A percentile compares a stretch with the other conserved stretches of the same genome.
phyloP scores from a whole-genome alignment of 2,113 vertebrate species.

The Sphaerodactylus townsendi region DNA sequence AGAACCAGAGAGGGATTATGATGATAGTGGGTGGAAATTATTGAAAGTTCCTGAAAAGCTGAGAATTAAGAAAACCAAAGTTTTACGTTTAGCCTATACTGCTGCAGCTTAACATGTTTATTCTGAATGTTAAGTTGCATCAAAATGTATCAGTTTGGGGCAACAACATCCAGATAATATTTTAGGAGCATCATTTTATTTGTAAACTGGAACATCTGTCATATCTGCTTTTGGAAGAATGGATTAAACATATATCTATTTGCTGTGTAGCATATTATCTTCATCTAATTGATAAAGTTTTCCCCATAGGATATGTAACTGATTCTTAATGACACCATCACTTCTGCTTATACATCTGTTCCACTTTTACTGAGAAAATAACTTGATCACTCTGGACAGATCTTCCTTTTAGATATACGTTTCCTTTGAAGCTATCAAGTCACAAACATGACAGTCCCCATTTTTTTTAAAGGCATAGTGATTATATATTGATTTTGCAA shows the following conservation, averaged over 20 bases:
- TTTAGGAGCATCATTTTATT: constrained; percentile 52
- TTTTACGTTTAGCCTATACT: constrained; percentile 11
- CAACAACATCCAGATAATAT: constrained; percentile 30
- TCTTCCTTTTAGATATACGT: constrained; percentile 65
- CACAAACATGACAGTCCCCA: constrained; percentile 53
- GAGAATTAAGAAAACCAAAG: not conserved
- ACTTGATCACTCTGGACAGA: constrained; percentile 66
- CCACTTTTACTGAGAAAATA: constrained; percentile 68
- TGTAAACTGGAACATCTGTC: constrained; percentile 53
- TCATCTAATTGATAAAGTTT: constrained; percentile 68
- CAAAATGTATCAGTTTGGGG: constrained; percentile 12
- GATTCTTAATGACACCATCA: constrained; percentile 68
- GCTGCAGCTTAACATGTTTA: constrained; percentile 2
- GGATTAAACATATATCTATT: constrained; percentile 32
- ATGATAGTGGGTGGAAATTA: not conserved
- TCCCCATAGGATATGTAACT: constrained; percentile 65
- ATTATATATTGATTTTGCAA: constrained; percentile 45
- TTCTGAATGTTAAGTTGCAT: constrained; percentile 22
- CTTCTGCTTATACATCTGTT: constrained; percentile 75
- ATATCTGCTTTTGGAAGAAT: constrained; percentile 49
- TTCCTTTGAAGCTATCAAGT: constrained; percentile 63
- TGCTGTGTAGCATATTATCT: constrained; percentile 62
- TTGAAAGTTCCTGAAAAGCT: not conserved
- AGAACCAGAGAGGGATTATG: constrained; percentile 20
- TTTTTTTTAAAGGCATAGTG: constrained; percentile 54